phyloP scores from a whole-genome alignment of 2,888 invertebrate species.

The Lithophane semibrunnea region DNA sequence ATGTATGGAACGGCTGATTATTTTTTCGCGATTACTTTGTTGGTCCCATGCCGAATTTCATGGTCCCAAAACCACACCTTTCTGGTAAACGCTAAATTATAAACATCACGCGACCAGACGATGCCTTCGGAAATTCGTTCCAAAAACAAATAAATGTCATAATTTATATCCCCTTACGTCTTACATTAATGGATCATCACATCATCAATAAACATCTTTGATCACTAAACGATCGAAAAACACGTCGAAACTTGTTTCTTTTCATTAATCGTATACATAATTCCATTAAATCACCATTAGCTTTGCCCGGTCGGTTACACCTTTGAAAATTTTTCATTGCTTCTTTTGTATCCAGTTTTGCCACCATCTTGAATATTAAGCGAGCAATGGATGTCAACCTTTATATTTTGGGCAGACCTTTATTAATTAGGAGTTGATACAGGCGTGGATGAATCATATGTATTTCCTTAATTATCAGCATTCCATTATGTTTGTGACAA shows the following conservation, averaged over 20 bases:
- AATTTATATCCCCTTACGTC: neutral
- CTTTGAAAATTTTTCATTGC: neutral
- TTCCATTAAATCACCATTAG: constrained; percentile 20
- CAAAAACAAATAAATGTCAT: constrained; percentile 1
- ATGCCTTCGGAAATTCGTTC: neutral
- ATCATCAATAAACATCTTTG: constrained; percentile 7
- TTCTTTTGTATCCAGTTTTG: neutral
- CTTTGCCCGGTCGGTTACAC: neutral
- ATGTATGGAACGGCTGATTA: too few species aligned
- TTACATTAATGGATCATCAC: neutral
- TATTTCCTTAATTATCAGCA: neutral
- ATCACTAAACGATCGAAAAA: constrained; percentile 17
- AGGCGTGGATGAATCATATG: neutral
- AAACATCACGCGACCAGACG: neutral
- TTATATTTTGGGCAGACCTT: neutral
- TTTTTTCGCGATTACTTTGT: too few species aligned
- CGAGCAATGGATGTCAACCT: neutral
- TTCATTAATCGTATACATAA: constrained; percentile 18
- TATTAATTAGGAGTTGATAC: neutral
- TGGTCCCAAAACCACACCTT: too few species aligned
- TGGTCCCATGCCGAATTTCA: too few species aligned
- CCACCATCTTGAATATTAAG: neutral
- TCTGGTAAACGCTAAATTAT: neutral
- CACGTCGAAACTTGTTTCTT: constrained; percentile 25
- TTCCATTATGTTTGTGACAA: neutral